A percentile compares a stretch with the other conserved stretches of the same genome.
phyloP scores from a whole-genome alignment of 2,888 invertebrate genomes.

The Calliscelio sp. region DNA sequence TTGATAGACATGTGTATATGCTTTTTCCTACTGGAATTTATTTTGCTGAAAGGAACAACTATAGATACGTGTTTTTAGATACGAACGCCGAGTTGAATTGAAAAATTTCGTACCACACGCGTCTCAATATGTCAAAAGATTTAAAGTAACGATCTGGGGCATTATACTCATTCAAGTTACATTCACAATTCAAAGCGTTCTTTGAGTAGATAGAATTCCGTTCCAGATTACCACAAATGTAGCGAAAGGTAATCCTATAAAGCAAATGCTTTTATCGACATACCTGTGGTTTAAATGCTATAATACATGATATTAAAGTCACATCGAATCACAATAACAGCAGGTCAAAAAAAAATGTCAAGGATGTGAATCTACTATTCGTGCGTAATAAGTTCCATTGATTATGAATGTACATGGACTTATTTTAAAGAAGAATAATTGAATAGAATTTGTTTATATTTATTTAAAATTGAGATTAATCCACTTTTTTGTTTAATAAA shows the following conservation, averaged over 20 bases:
- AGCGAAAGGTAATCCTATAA: constrained; percentile 51
- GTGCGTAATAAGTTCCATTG: too few species aligned
- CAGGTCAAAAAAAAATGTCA: too few species aligned
- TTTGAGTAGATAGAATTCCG: constrained; percentile 53
- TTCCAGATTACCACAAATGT: constrained; percentile 64
- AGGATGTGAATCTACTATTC: too few species aligned
- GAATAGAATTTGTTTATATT: too few species aligned
- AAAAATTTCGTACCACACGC: constrained; percentile 33
- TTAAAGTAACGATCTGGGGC: constrained; percentile 58
- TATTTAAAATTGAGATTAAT: too few species aligned
- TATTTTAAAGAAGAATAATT: too few species aligned
- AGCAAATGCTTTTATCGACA: constrained; percentile 60
- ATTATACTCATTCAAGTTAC: constrained; percentile 56
- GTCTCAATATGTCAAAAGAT: constrained; percentile 45
- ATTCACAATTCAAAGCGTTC: constrained; percentile 54
- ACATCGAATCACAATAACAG: constrained; percentile 17
- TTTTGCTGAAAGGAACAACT: too few species aligned
- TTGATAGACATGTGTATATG: too few species aligned
- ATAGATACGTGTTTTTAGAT: constrained; percentile 34
- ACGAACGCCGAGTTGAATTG: constrained; percentile 33
- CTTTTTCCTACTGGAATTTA: too few species aligned
- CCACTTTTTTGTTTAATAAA: too few species aligned
- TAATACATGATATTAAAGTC: constrained; percentile 31
- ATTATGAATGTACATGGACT: too few species aligned
- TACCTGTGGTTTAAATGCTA: constrained; percentile 36